These are phyloP conservation scores for Brachyrhaphis roseni DNA, from an alignment of 2,797 vertebrate species.

Conservation along the genomic window DNA sequence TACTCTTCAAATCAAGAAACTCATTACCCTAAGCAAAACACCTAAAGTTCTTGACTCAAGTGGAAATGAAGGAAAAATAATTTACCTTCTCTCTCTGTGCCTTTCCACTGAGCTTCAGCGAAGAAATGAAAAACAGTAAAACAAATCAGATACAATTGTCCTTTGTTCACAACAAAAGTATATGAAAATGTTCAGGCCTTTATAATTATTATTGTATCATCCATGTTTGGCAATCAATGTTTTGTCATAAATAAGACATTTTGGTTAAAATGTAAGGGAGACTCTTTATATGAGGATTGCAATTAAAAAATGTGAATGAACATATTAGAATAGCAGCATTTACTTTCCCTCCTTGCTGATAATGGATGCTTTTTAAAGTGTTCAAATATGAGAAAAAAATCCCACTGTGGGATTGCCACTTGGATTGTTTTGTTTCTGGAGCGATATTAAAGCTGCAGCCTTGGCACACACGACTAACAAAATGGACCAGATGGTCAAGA, in stretches of 20 bases:
- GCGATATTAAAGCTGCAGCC: slow-evolving; percentile 14
- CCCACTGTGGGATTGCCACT: slow-evolving; percentile 17
- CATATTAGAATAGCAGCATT: slow-evolving; percentile 28
- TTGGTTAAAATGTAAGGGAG: not conserved
- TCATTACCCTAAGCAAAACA: slow-evolving; percentile 35
- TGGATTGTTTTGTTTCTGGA: slow-evolving; percentile 26
- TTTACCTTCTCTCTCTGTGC: slow-evolving; percentile 8
- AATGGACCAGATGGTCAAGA: slow-evolving; percentile 15
- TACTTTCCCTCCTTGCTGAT: slow-evolving; percentile 27
- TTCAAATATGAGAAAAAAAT: slow-evolving; percentile 18
- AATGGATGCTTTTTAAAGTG: slow-evolving; percentile 21
- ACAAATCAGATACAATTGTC: slow-evolving; percentile 11
- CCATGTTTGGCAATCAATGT: not conserved
- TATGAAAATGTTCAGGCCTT: slow-evolving; percentile 14
- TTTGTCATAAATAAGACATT: not conserved
- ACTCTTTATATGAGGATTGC: not conserved
- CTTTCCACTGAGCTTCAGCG: not conserved
- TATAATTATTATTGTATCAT: not conserved
- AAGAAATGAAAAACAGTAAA: slow-evolving; percentile 15
- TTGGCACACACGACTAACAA: slow-evolving; percentile 28
- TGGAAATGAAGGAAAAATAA: slow-evolving; percentile 44
- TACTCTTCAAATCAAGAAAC: slow-evolving; percentile 39
- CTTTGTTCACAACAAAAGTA: slow-evolving; percentile 6
- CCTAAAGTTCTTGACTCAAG: slow-evolving; percentile 40
- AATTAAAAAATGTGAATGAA: slow-evolving; percentile 29